Evolutionary conservation across 2,797 vertebrate species (phyloP), one percentile per base, ranked within the genome.

Genomic region (Danionella dracula): DNA sequence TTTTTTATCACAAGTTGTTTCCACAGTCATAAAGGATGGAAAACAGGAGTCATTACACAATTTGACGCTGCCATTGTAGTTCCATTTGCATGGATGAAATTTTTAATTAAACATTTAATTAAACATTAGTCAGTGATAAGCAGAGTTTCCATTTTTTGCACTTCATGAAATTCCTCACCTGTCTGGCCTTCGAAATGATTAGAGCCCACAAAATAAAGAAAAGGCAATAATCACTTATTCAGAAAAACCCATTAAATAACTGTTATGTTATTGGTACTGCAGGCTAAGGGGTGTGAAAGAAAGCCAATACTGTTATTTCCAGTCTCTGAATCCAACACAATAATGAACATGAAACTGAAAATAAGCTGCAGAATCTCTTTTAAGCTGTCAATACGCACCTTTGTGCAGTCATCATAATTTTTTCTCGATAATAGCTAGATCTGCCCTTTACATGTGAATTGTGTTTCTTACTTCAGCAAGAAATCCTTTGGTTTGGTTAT

Each of bases 1-100:
- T 41, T 35, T 67, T 4, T 9, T 40, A 9, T 50, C 21, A 16
- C 21, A 58, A 51, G 29, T 51, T 4, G 58, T 63, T 58, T 58
- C 5, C 40, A 40, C 17, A 13, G 15, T 54, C 29, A 42, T 40
- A 44, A 4, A 50, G 42, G 38, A n/a, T 17, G 61, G 15, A 60
- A 64, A 56, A 37, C 32, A 66, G 38, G 40, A 6, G 44, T 46
- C 27, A 77, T 66, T 69, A 62, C 51, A 45, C 44, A 38, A 61
- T 61, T 53, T 54, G 29, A 65, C 42, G 46, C 9, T 20, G 16
- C 56, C 51, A 21, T 41, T 46, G 40, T 70, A 23, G 50, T 56
- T 32, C 42, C 31, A 58, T 62, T 64, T 46, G 35, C 8, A 29
- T 40, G 55, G 50, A 49, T 40, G 61, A 59, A 40, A 59, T 34